Evolutionary conservation across 2,797 vertebrate species (phyloP).

Genomic region (Arctocebus calabarensis): DNA sequence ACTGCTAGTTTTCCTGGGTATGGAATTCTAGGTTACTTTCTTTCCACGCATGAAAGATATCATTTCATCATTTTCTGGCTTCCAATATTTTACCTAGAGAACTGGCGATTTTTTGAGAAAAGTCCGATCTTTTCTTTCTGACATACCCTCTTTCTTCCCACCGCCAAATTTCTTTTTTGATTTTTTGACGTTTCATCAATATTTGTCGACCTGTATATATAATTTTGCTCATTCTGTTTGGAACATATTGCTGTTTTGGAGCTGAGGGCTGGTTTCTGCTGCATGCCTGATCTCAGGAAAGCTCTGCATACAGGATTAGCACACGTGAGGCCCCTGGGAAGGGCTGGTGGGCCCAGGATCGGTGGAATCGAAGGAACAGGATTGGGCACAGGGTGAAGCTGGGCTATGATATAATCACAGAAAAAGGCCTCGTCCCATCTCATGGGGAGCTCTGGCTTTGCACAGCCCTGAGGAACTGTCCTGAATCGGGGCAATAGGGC

Average conservation of each 20-base stretch:
- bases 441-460: neutral
- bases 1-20: neutral
- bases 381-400: neutral
- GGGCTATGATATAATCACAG: neutral
- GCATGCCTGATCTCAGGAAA: neutral
- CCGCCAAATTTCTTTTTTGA: neutral
- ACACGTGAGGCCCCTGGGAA: neutral
- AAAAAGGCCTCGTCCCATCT: neutral
- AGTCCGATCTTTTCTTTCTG: neutral
- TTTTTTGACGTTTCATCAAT: neutral
- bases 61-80: neutral
- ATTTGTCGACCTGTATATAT: neutral
- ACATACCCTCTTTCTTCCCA: neutral
- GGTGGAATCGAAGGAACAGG: neutral
- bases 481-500: neutral
- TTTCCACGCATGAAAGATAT: neutral
- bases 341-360: neutral
- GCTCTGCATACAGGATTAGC: neutral
- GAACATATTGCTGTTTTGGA: neutral
- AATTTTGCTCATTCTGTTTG: neutral
- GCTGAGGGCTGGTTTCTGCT: neutral
- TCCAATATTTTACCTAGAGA: constrained; percentile 28
- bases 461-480: neutral
- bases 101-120: neutral
- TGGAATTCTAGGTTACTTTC: neutral